phyloP scores from a whole-genome alignment of 1,140 invertebrate species.

The Drosophila mojavensis region DNA sequence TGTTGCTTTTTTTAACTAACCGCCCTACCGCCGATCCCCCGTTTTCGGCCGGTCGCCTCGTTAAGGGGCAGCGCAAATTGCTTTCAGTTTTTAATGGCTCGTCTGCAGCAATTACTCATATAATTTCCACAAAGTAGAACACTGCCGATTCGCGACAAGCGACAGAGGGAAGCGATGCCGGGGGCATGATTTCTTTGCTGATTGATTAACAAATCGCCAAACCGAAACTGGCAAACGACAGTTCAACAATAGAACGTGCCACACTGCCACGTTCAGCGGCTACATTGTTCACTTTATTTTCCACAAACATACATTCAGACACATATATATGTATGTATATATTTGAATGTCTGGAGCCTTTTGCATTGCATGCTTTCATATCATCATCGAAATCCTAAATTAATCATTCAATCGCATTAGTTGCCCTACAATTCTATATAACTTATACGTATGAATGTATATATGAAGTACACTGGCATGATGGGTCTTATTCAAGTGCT shows the following conservation, averaged over 20 bases:
- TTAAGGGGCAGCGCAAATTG: constrained; percentile 29
- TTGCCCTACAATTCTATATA: constrained; percentile 27
- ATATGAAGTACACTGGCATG: constrained; percentile 13
- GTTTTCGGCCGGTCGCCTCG: not conserved
- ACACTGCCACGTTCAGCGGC: constrained; percentile 1
- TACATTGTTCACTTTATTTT: constrained; percentile 3
- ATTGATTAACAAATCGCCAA: constrained; percentile 68
- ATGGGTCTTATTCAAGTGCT: no score
- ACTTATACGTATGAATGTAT: constrained; percentile 13
- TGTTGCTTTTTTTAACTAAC: constrained; percentile 21
- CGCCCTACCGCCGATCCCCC: not conserved
- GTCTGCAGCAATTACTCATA: constrained; percentile 37
- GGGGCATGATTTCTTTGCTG: constrained; percentile 30
- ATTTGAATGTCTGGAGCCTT: not conserved
- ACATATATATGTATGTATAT: not conserved
- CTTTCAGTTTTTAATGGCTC: constrained; percentile 37
- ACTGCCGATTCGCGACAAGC: not conserved
- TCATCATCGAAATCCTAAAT: constrained; percentile 65
- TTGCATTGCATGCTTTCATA: constrained; percentile 58
- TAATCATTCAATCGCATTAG: constrained; percentile 62
- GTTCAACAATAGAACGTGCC: constrained; percentile 32
- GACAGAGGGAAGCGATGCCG: not conserved
- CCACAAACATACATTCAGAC: not conserved
- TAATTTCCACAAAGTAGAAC: constrained; percentile 32
- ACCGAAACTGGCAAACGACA: constrained; percentile 43